A percentile compares a stretch with the other conserved stretches of the same genome.
Evolutionary conservation across 1,140 invertebrate genomes (phyloP).

Genomic region (Caenorhabditis latens): DNA sequence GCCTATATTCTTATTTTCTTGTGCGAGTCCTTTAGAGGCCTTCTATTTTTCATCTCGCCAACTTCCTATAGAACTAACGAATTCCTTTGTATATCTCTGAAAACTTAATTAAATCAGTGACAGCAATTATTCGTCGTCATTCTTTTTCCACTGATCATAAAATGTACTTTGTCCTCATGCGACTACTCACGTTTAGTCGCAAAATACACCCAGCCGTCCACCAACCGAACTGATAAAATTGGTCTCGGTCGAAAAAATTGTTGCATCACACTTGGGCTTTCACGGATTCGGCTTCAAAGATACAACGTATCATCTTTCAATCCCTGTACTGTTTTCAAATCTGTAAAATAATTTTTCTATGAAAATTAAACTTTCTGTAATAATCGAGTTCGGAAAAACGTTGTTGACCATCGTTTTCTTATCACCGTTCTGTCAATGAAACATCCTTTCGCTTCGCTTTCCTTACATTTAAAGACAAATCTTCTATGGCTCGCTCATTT

Average conservation of each 20-base stretch:
- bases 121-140: neutral
- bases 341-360: too few species aligned
- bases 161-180: conserved; percentile 43
- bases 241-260: neutral
- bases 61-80: neutral
- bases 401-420: too few species aligned
- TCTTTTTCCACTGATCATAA: neutral
- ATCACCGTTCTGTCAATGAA: neutral
- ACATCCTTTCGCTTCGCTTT: neutral
- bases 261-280: conserved; percentile 43
- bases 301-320: neutral
- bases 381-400: too few species aligned
- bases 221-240: conserved; percentile 25
- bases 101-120: neutral
- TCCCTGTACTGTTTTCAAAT: too few species aligned
- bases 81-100: neutral
- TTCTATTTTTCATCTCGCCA: neutral
- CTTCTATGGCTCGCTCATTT: neutral
- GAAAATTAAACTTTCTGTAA: too few species aligned
- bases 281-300: neutral
- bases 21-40: neutral
- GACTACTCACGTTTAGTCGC: conserved; percentile 53
- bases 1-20: neutral
- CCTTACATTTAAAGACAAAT: neutral
- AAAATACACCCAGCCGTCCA: conserved; percentile 18